phyloP scores from a whole-genome alignment of 2,888 invertebrate genomes.

The Aradus depressus region DNA sequence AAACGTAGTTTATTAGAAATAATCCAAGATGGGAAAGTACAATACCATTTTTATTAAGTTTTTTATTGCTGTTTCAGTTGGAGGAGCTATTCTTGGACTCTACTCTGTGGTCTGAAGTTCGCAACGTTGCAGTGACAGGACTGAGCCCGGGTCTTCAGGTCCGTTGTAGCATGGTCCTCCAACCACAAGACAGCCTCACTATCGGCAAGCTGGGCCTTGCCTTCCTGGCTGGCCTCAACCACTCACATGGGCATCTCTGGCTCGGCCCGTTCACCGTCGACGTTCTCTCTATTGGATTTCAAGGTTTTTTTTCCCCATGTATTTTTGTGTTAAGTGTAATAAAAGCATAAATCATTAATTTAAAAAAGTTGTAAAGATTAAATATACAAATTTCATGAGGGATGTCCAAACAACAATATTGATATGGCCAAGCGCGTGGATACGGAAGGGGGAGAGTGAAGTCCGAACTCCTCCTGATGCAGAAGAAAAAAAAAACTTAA shows the following conservation, averaged over 20 bases:
- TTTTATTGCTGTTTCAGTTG: conserved; percentile 28
- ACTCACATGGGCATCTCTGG: conserved; percentile 34
- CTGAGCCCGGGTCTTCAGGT: conserved; percentile 29
- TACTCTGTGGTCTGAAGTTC: conserved; percentile 27
- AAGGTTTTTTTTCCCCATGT: conserved; percentile 24
- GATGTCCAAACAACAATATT: not conserved
- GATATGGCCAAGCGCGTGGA: too few relatives aligned
- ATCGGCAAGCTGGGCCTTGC: conserved; percentile 35
- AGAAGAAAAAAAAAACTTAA: too few relatives aligned
- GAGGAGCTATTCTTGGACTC: conserved; percentile 30
- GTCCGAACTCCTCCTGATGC: too few relatives aligned
- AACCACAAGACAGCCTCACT: conserved; percentile 31
- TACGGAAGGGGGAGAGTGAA: too few relatives aligned
- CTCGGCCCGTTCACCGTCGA: conserved; percentile 35
- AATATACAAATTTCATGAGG: not conserved
- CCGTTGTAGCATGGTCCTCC: conserved; percentile 31
- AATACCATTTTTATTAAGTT: too few relatives aligned
- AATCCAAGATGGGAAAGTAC: too few relatives aligned
- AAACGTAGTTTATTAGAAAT: too few relatives aligned
- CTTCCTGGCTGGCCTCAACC: conserved; percentile 34
- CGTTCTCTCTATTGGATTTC: conserved; percentile 35
- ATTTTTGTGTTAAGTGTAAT: too few relatives aligned
- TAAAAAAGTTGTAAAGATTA: not conserved
- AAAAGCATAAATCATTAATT: too few relatives aligned
- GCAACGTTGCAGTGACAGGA: conserved; percentile 29